Conservation (phyloP, 2,888 invertebrate species). For the Cephus runcator region DNA sequence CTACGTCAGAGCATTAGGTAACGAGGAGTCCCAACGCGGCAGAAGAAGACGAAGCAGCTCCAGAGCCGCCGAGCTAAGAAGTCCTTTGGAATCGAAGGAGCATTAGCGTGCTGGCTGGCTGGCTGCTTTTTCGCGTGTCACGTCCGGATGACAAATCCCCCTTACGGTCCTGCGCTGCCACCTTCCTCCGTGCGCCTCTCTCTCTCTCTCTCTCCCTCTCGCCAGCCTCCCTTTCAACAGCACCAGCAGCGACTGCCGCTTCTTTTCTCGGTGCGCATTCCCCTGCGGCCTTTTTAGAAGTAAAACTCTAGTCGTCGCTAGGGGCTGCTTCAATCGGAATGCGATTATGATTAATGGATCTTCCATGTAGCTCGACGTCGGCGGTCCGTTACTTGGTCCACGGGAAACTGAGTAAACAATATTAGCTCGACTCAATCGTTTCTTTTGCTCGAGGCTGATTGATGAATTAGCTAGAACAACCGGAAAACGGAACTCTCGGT, state of each 20-base stretch:
- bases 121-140: slow-evolving; percentile 40
- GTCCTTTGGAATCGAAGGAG: background rate
- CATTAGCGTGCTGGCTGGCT: slow-evolving; percentile 16
- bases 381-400: slow-evolving; percentile 25
- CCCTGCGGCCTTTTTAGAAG: slow-evolving; percentile 8
- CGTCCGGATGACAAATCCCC: slow-evolving; percentile 54
- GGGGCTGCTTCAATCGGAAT: slow-evolving; percentile 30
- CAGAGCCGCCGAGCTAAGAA: too few relatives aligned
- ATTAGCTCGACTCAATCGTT: slow-evolving; percentile 23
- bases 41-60: too few relatives aligned
- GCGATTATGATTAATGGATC: slow-evolving; percentile 48
- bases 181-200: slow-evolving; percentile 18
- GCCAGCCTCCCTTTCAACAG: background rate
- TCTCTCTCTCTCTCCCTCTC: background rate
- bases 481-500: background rate
- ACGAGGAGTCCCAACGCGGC: too few relatives aligned
- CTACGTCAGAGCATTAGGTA: too few relatives aligned
- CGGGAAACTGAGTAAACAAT: slow-evolving; percentile 35
- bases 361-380: background rate
- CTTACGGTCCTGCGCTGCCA: slow-evolving; percentile 36
- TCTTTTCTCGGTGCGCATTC: slow-evolving; percentile 2
- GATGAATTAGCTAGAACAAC: background rate
- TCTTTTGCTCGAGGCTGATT: background rate
- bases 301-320: slow-evolving; percentile 2
- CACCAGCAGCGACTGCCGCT: background rate